Evolutionary conservation across 2,888 invertebrate species (phyloP), one percentile per base, ranked within the genome.

Genomic region (Achlya flavicornis): DNA sequence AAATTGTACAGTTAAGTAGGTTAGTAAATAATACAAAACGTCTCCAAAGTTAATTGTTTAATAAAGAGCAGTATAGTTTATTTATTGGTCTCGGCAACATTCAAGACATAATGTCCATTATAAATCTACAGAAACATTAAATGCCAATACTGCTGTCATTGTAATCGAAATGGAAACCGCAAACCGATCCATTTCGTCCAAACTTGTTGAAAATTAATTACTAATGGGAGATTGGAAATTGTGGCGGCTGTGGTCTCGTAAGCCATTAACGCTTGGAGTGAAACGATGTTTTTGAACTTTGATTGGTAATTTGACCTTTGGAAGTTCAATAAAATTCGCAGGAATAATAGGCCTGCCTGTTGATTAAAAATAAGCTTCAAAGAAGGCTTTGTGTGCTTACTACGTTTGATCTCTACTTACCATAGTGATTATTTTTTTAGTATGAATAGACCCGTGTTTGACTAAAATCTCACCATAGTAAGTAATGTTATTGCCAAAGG

Each of bases 181-280:
- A 66, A 61, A 66, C 10, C 38, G 58, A 19, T 4, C 53, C 14
- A 58, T 35, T 58, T 35, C 12, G n/a, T 35, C 35, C 26, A 32
- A 33, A 53, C 16, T 32, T 58, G 58, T 58, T 8, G 38, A 35
- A 59, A 59, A 35, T 16, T 59, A 59, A 59, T 59, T 59, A 38
- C 58, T 16, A 32, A 59, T 8, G 58, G 33, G n/a, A 59, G 16
- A 59, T 59, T 59, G 58, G 35, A 59, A 59, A 38, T 59, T 59
- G 58, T 38, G 58, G 58, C 53, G 53, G 11, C 10, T 58, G 58
- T 35, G 33, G 58, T 19, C 16, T 3, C 19, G 19, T 5, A 35
- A 35, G 7, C 26, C 26, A 26, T 1, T 16, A 48, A n/a, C 48
- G 48, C n/a, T 19, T 19, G 53, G 16, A 19, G 19, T 8, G 53